Base-by-base conservation (phyloP, 2,888 invertebrate genomes). In the Drosophila lacicola region DNA sequence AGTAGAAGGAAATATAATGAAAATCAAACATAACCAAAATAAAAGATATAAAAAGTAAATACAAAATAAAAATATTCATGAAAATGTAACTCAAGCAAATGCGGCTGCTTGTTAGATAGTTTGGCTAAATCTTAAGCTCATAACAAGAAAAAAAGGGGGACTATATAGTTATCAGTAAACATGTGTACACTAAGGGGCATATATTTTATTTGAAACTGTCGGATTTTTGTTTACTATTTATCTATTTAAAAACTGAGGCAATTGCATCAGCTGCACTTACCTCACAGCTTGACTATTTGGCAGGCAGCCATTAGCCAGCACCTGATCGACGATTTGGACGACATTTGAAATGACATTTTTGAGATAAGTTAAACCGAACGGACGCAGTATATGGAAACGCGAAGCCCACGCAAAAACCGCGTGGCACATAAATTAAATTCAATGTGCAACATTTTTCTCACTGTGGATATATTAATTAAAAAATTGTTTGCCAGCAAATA, bases 311-410 rank as follows among this genome's bases (percentile, higher is more conserved):
- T 67, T 74, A 67, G 79, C 62, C 65, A 70, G 71, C 74, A 69
- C 37, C 58, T 80, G 76, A 71, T 76, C 77, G 73, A 74, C 69
- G 57, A 64, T 62, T 74, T 67, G 47, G 77, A 63, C 70, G 74
- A 68, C 73, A 85, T 88, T 86, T 80, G 47, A 71, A 86, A 78
- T 86, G 83, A 71, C 76, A 83, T 72, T 88, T 86, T 60, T 55
- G 70, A 72, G 68, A 71, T 74, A 61, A 46, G 49, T 47, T n/a
- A 19, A 53, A 45, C 21, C 8, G 41, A 14, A 41, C 51, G 10
- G 51, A 58, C 54, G 47, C 62, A 63, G 70, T 56, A 67, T 25
- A 44, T 51, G 44, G 44, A 46, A 58, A 53, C 21, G 46, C 14
- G 25, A 50, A 47, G 62, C 85, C 86, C 83, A 85, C 85, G 83